Evolutionary conservation across 2,888 invertebrate species (phyloP), one percentile per base, ranked within the genome.

Genomic region (Drosophila greeni): DNA sequence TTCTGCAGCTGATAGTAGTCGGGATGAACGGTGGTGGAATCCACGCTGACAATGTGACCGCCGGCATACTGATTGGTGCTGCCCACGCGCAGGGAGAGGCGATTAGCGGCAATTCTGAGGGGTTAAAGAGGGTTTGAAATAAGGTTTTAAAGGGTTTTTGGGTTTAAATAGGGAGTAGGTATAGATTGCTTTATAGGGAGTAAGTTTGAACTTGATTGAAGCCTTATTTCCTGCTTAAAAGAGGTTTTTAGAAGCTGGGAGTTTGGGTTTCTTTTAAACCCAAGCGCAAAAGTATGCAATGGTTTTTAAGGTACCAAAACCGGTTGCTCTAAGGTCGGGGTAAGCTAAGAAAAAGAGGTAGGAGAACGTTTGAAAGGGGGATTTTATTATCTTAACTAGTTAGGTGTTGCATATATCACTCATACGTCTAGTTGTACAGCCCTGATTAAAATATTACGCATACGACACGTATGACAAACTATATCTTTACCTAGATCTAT

Each of bases 51-150:
- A 31, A 87, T 70, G 9, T 83, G 86, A 2, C 87, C 89, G 16
- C 82, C 82, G 3, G 84, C 77, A 36, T 86, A 84, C 33, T 85
- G 80, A 72, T 87, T 88, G 14, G 85, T 78, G 56, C 89, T 88
- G 49, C 89, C 89, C 48, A 87, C 87, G 11, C 88, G 87, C 3
- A 78, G 68, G 5, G 80, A 58, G 14, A 86, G 18, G 5, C 84
- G 79, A 16, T 29, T 70, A 12, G n/a, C 6, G 6, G 49, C 78
- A 33, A 76, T 36, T 5, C 72, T 72, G n/a, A 3, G 24, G 23
- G n/a, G n/a, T n/a, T n/a, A n/a, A n/a, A n/a, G n/a, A n/a, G n/a
- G n/a, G n/a, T n/a, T n/a, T n/a, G n/a, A n/a, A 39, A 14, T 4
- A 2, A 11, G 16, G 0, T 37, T 18, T 2, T 1, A 3, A 18